These are phyloP conservation scores for Diarsia mendica DNA, from an alignment of 2,888 invertebrate genomes.

Conservation along the genomic window DNA sequence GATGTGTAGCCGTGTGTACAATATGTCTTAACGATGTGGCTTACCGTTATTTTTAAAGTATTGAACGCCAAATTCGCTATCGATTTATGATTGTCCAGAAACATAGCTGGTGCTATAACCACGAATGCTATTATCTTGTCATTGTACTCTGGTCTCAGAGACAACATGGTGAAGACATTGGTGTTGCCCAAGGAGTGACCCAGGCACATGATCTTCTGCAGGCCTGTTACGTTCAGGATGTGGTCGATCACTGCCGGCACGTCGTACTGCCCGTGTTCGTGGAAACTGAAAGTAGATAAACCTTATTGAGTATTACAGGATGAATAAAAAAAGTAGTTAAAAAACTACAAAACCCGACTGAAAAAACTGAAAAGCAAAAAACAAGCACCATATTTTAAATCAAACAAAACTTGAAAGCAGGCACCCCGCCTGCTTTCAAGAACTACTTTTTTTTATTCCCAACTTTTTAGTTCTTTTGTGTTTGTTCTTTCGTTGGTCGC, in stretches of 20 bases:
- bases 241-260: slow-evolving; percentile 89
- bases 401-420: too few relatives aligned
- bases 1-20: too few relatives aligned
- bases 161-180: slow-evolving; percentile 89
- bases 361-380: too few relatives aligned
- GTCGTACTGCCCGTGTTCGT: slow-evolving; percentile 91
- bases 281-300: slow-evolving; percentile 82
- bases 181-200: slow-evolving; percentile 91
- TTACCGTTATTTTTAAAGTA: slow-evolving; percentile 76
- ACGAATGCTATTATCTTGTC: slow-evolving; percentile 88
- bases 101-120: slow-evolving; percentile 89
- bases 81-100: slow-evolving; percentile 78
- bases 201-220: slow-evolving; percentile 85
- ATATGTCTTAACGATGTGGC: too few relatives aligned
- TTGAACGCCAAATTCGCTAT: slow-evolving; percentile 70
- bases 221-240: slow-evolving; percentile 83
- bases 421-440: too few relatives aligned
- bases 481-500: too few relatives aligned
- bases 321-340: too few relatives aligned
- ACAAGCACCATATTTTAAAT: too few relatives aligned
- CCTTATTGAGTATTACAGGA: not conserved
- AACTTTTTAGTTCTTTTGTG: too few relatives aligned
- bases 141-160: slow-evolving; percentile 89
- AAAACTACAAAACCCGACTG: too few relatives aligned
- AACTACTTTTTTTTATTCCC: too few relatives aligned